Evolutionary conservation across 1,140 invertebrate genomes (phyloP).

Genomic region (Rhizoglyphus robini): DNA sequence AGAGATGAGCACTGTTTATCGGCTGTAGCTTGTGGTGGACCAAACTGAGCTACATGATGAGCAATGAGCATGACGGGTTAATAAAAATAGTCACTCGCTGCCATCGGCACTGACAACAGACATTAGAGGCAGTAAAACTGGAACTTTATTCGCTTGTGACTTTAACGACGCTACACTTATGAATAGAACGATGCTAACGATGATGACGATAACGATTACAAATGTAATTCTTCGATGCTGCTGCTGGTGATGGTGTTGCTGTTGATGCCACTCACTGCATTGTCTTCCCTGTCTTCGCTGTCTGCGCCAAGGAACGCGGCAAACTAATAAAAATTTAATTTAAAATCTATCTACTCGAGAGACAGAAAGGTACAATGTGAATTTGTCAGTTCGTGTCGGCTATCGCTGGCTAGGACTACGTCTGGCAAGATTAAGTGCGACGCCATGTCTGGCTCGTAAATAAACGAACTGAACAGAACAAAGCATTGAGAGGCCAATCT

Average conservation of each 20-base stretch:
- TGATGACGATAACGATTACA: constrained; percentile 12
- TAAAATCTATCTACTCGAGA: not conserved
- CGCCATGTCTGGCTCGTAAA: constrained; percentile 15
- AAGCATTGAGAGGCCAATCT: too few species aligned
- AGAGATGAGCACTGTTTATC: too few species aligned
- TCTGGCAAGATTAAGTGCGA: constrained; percentile 11
- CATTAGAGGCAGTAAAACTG: too few species aligned
- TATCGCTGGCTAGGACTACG: not conserved
- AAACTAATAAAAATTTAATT: not conserved
- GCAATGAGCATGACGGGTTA: too few species aligned
- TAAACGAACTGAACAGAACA: not conserved
- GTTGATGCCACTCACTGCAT: not conserved
- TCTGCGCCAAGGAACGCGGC: not conserved
- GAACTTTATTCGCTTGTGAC: too few species aligned
- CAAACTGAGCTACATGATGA: too few species aligned
- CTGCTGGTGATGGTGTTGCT: not conserved
- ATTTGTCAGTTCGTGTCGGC: not conserved
- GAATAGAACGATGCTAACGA: not conserved
- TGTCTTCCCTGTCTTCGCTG: not conserved
- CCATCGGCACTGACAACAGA: too few species aligned
- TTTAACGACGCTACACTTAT: too few species aligned
- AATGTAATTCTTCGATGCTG: not conserved
- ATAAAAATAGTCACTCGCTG: too few species aligned
- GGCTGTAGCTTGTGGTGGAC: too few species aligned
- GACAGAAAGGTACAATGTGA: constrained; percentile 5